A percentile compares a stretch with the other conserved stretches of the same genome.
These are phyloP conservation scores for Zenarchopterus dispar DNA, from an alignment of 2,797 vertebrate species.

Conservation along the genomic window DNA sequence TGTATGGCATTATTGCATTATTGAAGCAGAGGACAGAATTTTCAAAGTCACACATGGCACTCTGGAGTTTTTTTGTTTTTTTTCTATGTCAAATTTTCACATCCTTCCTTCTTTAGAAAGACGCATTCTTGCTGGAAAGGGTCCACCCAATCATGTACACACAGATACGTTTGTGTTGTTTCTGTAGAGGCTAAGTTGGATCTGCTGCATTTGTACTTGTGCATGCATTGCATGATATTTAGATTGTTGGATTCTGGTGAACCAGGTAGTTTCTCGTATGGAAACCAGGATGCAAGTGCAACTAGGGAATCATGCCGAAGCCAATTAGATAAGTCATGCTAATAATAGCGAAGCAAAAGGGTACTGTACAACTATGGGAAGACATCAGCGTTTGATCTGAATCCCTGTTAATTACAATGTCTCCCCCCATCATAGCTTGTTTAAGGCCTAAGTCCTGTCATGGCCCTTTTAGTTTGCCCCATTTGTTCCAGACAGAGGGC, in stretches of 20 bases:
- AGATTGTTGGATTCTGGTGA: constrained; percentile 26
- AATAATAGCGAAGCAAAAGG: constrained; percentile 25
- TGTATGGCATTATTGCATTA: constrained; percentile 74
- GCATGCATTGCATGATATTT: constrained; percentile 25
- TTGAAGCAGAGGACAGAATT: constrained; percentile 71
- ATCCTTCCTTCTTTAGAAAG: constrained; percentile 4
- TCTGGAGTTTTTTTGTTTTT: constrained; percentile 24
- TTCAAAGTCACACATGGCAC: constrained; percentile 71
- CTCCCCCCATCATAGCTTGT: constrained; percentile 32
- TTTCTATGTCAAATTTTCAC: constrained; percentile 19
- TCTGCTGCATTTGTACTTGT: constrained; percentile 5
- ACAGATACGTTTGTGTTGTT: background rate
- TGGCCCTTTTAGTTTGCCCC: constrained; percentile 52
- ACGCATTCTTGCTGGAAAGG: constrained; percentile 1
- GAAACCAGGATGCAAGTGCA: constrained; percentile 23
- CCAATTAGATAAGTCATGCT: constrained; percentile 36
- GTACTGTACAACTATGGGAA: constrained; percentile 22
- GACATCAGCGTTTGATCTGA: constrained; percentile 18
- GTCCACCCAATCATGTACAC: background rate
- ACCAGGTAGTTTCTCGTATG: constrained; percentile 22
- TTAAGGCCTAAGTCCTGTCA: constrained; percentile 16
- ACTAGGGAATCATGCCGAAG: constrained; percentile 36
- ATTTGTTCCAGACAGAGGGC: constrained; percentile 60
- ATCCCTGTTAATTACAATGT: constrained; percentile 35
- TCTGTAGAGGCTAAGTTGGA: background rate